Conservation (phyloP, 1,140 invertebrate species). For the Bombus impatiens region DNA sequence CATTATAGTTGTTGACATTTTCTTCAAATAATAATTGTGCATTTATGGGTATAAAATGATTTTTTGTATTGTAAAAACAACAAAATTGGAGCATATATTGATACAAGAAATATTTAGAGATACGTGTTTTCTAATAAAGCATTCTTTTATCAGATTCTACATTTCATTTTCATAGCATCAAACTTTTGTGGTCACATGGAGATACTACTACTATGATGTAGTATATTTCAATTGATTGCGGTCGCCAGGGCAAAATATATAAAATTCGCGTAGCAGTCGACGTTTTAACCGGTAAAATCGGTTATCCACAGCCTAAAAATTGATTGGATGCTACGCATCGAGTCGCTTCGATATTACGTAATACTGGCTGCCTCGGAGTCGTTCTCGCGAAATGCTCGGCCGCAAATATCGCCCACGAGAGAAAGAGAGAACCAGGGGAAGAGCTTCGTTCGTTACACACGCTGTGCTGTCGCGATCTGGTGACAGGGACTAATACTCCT, state of each 20-base stretch:
- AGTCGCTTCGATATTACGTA: conserved; percentile 48
- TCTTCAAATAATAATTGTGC: not conserved
- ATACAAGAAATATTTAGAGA: too few species aligned
- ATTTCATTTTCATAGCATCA: too few species aligned
- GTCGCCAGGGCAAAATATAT: too few species aligned
- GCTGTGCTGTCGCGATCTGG: conserved; percentile 47
- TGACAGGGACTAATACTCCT: conserved; percentile 69
- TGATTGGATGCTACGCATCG: conserved; percentile 8
- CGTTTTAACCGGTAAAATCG: not conserved
- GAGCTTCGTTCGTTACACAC: conserved; percentile 55
- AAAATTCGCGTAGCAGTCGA: too few species aligned
- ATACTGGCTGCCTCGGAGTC: conserved; percentile 47
- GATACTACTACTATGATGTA: too few species aligned
- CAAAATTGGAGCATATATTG: too few species aligned
- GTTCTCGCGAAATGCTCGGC: conserved; percentile 46
- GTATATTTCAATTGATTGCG: too few species aligned
- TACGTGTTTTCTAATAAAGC: too few species aligned
- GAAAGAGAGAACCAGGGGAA: conserved; percentile 8
- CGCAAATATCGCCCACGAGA: conserved; percentile 44
- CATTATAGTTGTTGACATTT: not conserved
- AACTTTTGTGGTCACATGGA: too few species aligned
- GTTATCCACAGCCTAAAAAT: not conserved
- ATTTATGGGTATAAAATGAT: not conserved
- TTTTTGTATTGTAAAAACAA: too few species aligned
- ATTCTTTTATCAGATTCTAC: too few species aligned